Percentiles rank a stretch among this genome's conserved stretches.
These are phyloP conservation scores for Sarcophaga subvicina DNA, from an alignment of 2,888 invertebrate genomes.

Conservation along the genomic window DNA sequence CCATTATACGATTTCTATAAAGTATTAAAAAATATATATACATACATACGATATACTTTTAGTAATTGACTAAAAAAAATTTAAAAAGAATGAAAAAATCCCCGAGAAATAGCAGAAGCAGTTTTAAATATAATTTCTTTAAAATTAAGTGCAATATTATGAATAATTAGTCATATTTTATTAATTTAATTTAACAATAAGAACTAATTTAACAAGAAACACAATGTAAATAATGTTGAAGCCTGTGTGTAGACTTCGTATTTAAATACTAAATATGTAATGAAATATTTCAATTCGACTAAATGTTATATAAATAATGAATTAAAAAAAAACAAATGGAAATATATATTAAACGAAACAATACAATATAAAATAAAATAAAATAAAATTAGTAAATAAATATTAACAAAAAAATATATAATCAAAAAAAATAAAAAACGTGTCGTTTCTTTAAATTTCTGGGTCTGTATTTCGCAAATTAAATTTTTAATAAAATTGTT, in stretches of 20 bases:
- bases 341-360: conserved; percentile 3
- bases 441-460: background rate
- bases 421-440: conserved; percentile 8
- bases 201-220: conserved; percentile 8
- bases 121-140: conserved; percentile 46
- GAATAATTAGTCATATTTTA: conserved; percentile 59
- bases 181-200: conserved; percentile 18
- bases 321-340: conserved; percentile 16
- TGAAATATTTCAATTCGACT: conserved; percentile 65
- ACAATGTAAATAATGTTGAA: conserved; percentile 54
- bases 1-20: conserved; percentile 51
- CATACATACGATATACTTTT: conserved; percentile 37
- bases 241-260: conserved; percentile 32
- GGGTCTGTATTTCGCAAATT: background rate
- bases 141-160: conserved; percentile 67
- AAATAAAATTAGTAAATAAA: conserved; percentile 62
- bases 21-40: background rate
- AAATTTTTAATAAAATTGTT: no score
- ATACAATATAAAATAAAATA: conserved; percentile 23
- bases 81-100: background rate
- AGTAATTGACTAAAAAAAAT: conserved; percentile 4
- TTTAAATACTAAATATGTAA: conserved; percentile 18
- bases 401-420: conserved; percentile 42
- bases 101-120: background rate
- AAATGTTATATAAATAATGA: conserved; percentile 59